Percentiles rank a stretch among this genome's conserved stretches.
These are phyloP conservation scores for Tipula helvola DNA, from an alignment of 2,888 invertebrate species.

Conservation along the genomic window DNA sequence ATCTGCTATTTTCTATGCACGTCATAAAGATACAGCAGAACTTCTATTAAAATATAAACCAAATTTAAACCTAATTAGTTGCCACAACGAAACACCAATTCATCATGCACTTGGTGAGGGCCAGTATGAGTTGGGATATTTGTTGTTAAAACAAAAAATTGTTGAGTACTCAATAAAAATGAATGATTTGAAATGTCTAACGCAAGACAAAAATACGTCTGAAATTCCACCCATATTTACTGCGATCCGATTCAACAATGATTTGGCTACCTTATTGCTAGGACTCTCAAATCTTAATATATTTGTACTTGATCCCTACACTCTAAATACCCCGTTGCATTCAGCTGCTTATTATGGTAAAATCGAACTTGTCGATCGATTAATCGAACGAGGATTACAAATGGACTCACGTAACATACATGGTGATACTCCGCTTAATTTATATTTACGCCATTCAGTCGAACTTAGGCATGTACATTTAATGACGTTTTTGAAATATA, in stretches of 20 bases:
- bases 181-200: neutral
- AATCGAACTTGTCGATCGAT: neutral
- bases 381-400: neutral
- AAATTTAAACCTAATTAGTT: neutral
- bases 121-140: neutral
- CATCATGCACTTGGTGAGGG: neutral
- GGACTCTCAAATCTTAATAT: neutral
- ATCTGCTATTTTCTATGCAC: neutral
- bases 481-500: neutral
- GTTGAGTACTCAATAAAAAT: neutral
- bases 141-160: neutral
- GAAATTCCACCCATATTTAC: neutral
- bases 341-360: neutral
- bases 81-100: neutral
- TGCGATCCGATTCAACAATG: neutral
- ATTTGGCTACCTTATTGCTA: neutral
- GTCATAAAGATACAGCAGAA: neutral
- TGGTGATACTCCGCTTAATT: neutral
- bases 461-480: neutral
- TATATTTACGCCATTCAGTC: neutral
- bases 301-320: neutral
- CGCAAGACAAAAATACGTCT: neutral
- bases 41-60: neutral
- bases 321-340: neutral
- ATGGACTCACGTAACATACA: neutral